Percentiles rank a stretch among this genome's conserved stretches.
Evolutionary conservation across 2,113 vertebrate species (phyloP).

Genomic region (Rhea americana): DNA sequence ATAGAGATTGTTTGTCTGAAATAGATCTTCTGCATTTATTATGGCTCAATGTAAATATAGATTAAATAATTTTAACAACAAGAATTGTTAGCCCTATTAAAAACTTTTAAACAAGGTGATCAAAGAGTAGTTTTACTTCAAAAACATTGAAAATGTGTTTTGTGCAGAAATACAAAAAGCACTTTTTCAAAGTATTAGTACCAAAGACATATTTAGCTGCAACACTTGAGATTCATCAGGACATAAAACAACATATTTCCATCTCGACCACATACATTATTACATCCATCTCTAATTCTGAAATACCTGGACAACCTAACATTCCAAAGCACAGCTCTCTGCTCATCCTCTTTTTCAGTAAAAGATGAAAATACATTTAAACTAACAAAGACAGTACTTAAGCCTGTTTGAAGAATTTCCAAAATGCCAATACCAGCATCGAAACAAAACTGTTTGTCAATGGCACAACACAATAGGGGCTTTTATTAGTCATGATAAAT

Average conservation of each 20-base stretch:
- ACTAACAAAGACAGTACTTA: background rate
- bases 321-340: background rate
- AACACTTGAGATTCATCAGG: background rate
- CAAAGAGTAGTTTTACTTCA: background rate
- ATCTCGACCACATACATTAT: background rate
- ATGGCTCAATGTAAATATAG: background rate
- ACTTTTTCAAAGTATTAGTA: background rate
- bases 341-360: background rate
- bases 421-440: background rate
- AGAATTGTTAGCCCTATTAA: background rate
- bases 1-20: background rate
- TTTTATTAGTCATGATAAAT: background rate
- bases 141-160: background rate
- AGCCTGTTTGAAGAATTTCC: background rate
- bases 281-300: background rate
- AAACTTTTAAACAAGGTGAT: background rate
- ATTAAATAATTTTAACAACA: background rate
- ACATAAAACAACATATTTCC: accelerated
- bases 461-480: background rate
- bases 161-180: background rate
- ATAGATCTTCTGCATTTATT: background rate
- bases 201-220: background rate
- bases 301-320: background rate
- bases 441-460: constrained; percentile 30
- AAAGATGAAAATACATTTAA: background rate